phyloP scores from a whole-genome alignment of 2,113 vertebrate genomes.

The Sigmodon hispidus region DNA sequence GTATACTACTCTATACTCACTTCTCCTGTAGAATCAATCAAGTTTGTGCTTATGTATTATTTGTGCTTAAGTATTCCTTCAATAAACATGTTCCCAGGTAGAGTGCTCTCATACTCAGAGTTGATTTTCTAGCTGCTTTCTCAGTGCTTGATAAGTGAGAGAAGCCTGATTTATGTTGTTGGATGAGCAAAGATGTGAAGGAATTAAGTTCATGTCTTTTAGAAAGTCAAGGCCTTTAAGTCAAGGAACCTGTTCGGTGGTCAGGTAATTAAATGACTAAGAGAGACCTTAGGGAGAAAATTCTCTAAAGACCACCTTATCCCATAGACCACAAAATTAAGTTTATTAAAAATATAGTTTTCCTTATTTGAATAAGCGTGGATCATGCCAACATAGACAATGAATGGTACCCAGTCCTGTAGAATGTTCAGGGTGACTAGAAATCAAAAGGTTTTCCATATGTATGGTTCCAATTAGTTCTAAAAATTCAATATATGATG shows the following conservation, averaged over 20 bases:
- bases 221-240: not conserved
- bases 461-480: not conserved
- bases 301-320: not conserved
- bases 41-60: not conserved
- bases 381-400: not conserved
- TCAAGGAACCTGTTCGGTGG: not conserved
- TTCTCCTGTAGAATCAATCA: not conserved
- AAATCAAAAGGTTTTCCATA: not conserved
- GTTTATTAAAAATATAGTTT: conserved; percentile 31
- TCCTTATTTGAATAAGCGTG: not conserved
- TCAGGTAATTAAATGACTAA: not conserved
- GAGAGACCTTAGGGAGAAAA: not conserved
- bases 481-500: conserved; percentile 5
- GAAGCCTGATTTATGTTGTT: not conserved
- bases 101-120: not conserved
- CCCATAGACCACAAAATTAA: not conserved
- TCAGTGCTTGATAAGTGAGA: not conserved
- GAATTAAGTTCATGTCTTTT: not conserved
- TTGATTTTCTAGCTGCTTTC: conserved; percentile 28
- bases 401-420: not conserved
- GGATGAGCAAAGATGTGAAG: not conserved
- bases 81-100: not conserved
- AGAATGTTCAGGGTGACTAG: not conserved
- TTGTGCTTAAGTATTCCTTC: not conserved
- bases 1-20: not conserved